Evolutionary conservation across 2,888 invertebrate species (phyloP).

Genomic region (Blera fallax): DNA sequence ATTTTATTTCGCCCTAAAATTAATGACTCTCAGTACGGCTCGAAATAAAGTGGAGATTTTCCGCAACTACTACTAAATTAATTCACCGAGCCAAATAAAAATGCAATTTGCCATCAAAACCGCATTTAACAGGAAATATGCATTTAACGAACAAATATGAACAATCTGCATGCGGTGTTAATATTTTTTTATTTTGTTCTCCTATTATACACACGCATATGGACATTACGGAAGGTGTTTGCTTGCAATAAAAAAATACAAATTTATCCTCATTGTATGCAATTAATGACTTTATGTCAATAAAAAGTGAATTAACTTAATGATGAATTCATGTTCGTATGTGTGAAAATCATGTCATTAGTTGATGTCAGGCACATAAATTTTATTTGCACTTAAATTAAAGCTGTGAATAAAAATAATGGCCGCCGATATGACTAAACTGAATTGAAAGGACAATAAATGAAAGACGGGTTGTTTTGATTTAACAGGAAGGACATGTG

Average conservation of each 20-base stretch:
- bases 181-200: not conserved
- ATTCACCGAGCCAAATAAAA: no score
- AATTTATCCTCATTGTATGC: not conserved
- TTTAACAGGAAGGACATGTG: no score
- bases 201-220: not conserved
- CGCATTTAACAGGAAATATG: not conserved
- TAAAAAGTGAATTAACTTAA: not conserved
- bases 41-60: no score
- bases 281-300: not conserved
- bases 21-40: no score
- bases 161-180: not conserved
- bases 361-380: not conserved
- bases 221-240: not conserved
- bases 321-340: conserved; percentile 4
- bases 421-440: not conserved
- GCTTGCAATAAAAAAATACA: not conserved
- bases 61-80: no score
- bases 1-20: no score
- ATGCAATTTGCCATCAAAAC: no score
- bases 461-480: no score
- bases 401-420: not conserved
- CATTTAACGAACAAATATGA: not conserved
- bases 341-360: not conserved
- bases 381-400: no score
- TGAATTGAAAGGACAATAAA: not conserved